Evolutionary conservation across 2,113 vertebrate species (phyloP).

Genomic region (Rhinoptilus africanus): DNA sequence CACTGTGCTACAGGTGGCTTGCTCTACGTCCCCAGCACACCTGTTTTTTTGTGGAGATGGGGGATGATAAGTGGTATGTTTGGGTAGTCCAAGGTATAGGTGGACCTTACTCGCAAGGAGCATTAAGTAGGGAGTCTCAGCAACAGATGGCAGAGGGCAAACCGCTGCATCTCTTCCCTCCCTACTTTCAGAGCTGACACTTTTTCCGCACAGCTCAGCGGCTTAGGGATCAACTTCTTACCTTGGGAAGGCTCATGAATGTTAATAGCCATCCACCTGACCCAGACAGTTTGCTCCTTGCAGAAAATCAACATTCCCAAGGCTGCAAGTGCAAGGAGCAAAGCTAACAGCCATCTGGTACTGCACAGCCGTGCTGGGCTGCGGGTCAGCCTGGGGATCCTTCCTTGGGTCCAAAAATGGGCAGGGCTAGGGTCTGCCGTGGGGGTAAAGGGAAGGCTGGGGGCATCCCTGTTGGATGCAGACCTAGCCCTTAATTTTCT

Average conservation of each 20-base stretch:
- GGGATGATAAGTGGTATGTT: not conserved
- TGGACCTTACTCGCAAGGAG: not conserved
- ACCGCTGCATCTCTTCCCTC: not conserved
- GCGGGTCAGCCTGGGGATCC: not conserved
- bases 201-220: not conserved
- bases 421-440: not conserved
- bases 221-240: constrained; percentile 6
- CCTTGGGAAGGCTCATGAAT: constrained; percentile 1
- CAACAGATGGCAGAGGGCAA: not conserved
- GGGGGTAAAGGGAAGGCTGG: not conserved
- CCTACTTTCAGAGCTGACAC: not conserved
- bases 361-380: rapidly evolving
- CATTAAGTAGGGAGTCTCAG: not conserved
- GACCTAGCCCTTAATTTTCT: not conserved
- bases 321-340: not conserved
- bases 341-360: not conserved
- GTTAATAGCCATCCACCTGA: not conserved
- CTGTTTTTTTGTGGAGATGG: not conserved
- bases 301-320: not conserved
- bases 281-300: not conserved
- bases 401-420: not conserved
- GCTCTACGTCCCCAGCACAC: not conserved
- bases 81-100: not conserved
- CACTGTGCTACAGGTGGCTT: not conserved
- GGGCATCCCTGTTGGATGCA: not conserved